Evolutionary conservation across 2,797 vertebrate genomes (phyloP), one percentile per base, ranked within the genome.

Genomic region (Hydrophis major): DNA sequence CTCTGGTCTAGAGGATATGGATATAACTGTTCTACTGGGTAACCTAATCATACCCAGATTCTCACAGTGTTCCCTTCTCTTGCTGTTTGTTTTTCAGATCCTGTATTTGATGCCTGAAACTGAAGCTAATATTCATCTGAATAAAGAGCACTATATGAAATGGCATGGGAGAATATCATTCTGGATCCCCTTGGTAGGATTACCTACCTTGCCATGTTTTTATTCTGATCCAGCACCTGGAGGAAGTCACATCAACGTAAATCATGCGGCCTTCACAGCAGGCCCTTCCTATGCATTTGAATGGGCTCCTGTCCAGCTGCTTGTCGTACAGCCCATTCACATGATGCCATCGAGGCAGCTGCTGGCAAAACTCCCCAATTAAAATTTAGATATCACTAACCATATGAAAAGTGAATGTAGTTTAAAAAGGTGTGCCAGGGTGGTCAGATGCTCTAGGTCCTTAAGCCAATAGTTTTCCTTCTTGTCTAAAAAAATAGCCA

Each of bases 91-190:
- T 6, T 55, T 92, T 7, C 86, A 94, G 88, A 50, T 86, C 16
- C 28, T 90, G 10, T 63, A n/a, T 42, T 28, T 16, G 87, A 92
- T 90, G 3, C 4, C 66, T 88, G 6, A 56, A 47, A 42, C 14
- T 4, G 83, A 92, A 95, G 4, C 12, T 56, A 86, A 92, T 90
- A 83, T 89, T 88, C 86, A 92, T 78, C 55, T 91, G 32, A 22
- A 92, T 95, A 90, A 59, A 95, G 27, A 28, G 2, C 37, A 92
- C 32, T 93, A 55, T 22, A 93, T 78, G 27, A 12, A 2, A 88
- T 1, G 32, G 27, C 37, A 83, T 13, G 6, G 59, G 27, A 13
- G 63, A 74, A 59, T 2, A 32, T 90, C 63, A 66, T 83, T 83
- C 50, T 27, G 13, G 18, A 42, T 47, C 60, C 47, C 13, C 10